These are phyloP conservation scores for Petrocephalus sullivani DNA, from an alignment of 2,797 vertebrate genomes.

Conservation along the genomic window DNA sequence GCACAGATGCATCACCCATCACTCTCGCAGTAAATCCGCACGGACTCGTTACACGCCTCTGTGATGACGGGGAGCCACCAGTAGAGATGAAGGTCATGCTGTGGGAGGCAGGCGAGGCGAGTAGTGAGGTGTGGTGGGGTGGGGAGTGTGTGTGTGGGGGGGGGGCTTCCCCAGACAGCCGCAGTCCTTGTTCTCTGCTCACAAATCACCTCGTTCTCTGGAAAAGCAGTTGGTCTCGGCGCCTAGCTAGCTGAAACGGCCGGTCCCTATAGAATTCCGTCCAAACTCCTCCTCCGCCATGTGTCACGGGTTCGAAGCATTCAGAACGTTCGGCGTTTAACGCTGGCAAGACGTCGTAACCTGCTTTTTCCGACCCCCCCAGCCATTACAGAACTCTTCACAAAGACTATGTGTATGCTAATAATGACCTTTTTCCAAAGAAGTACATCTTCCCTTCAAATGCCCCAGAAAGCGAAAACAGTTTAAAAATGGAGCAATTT, in stretches of 20 bases:
- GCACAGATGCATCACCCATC: not conserved
- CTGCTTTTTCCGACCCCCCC: not conserved
- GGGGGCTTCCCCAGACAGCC: not conserved
- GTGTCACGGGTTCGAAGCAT: not conserved
- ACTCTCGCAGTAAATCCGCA: not conserved
- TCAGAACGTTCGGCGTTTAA: not conserved
- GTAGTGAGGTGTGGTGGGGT: not conserved
- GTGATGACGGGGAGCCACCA: constrained; percentile 5
- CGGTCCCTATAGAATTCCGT: not conserved
- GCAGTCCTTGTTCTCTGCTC: not conserved
- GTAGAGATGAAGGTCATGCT: constrained; percentile 6
- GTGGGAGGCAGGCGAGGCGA: not conserved
- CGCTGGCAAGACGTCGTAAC: not conserved
- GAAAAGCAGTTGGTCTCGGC: not conserved
- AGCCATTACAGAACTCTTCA: not conserved
- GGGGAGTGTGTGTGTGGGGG: not conserved
- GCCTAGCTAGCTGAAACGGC: not conserved
- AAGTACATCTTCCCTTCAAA: not conserved
- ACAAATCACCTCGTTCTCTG: not conserved
- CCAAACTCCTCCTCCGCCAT: not conserved
- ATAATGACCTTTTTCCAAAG: constrained; percentile 1
- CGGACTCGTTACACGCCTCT: constrained; percentile 3
- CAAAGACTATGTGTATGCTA: not conserved
- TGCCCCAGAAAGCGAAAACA: not conserved
- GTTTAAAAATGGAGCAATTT: constrained; percentile 11